These are phyloP conservation scores for Theocolax elegans DNA, from an alignment of 1,140 invertebrate genomes.

Conservation along the genomic window DNA sequence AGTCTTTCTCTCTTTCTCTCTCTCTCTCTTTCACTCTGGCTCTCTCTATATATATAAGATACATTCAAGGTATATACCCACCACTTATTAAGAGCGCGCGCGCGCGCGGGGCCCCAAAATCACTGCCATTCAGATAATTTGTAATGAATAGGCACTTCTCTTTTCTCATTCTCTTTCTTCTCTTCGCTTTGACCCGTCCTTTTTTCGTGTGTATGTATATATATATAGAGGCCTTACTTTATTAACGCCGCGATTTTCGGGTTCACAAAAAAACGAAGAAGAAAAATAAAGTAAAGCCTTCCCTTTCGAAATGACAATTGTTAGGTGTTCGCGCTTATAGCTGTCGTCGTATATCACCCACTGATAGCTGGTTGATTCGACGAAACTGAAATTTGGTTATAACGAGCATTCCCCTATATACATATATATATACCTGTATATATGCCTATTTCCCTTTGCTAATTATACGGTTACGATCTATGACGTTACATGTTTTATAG, in stretches of 20 bases:
- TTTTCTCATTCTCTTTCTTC: constrained; percentile 44
- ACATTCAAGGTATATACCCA: constrained; percentile 55
- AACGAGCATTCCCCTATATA: too few relatives aligned
- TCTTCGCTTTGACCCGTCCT: constrained; percentile 32
- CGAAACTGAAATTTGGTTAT: constrained; percentile 12
- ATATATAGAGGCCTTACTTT: too few relatives aligned
- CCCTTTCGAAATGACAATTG: constrained; percentile 50
- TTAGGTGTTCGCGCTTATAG: constrained; percentile 21
- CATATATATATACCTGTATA: too few relatives aligned
- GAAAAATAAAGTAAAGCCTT: too few relatives aligned
- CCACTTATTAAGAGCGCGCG: constrained; percentile 64
- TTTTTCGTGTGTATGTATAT: too few relatives aligned
- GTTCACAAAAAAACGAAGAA: too few relatives aligned
- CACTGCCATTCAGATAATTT: constrained; percentile 70
- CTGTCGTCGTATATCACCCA: constrained; percentile 37
- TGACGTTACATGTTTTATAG: too few relatives aligned
- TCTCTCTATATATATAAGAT: constrained; percentile 13
- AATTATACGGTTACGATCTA: constrained; percentile 32
- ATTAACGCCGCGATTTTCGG: constrained; percentile 21
- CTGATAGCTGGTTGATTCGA: constrained; percentile 16
- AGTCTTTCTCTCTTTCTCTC: neutral
- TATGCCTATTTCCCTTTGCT: neutral
- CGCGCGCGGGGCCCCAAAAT: constrained; percentile 57
- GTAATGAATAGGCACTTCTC: constrained; percentile 67
- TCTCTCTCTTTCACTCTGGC: neutral